Percentiles rank a stretch among this genome's conserved stretches.
Evolutionary conservation across 2,888 invertebrate species (phyloP).

Genomic region (Zhuqinia jingwanae): DNA sequence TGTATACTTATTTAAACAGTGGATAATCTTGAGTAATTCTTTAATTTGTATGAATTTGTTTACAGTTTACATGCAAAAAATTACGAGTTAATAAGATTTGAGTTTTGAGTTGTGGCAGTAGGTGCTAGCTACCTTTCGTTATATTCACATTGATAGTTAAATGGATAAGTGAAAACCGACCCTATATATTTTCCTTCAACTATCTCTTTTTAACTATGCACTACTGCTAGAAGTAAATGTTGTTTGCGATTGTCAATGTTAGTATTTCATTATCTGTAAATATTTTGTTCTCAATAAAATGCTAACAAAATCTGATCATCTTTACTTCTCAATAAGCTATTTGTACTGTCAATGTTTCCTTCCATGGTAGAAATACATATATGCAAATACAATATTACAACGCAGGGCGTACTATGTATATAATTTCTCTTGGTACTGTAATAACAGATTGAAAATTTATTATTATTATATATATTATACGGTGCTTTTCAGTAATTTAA

Average conservation of each 20-base stretch:
- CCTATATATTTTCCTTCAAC: conserved; percentile 25
- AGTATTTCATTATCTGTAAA: background rate
- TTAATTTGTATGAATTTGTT: conserved; percentile 6
- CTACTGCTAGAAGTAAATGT: background rate
- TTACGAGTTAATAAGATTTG: no score
- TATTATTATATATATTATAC: background rate
- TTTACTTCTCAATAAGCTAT: background rate
- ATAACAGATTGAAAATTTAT: background rate
- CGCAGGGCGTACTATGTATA: conserved; percentile 13
- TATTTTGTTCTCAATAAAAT: background rate
- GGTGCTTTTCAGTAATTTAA: conserved; percentile 29
- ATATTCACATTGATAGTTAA: no score
- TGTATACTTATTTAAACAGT: background rate
- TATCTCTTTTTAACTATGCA: conserved; percentile 23
- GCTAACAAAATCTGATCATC: background rate
- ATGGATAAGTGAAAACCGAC: background rate
- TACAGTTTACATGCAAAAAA: background rate
- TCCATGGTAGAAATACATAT: background rate
- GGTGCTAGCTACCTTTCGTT: no score
- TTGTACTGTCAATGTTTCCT: background rate
- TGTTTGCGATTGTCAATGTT: background rate
- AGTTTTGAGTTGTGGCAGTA: no score
- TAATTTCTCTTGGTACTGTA: background rate
- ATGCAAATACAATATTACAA: background rate
- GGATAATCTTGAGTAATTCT: background rate